Evolutionary conservation across 2,113 vertebrate genomes (phyloP), one percentile per base, ranked within the genome.

Genomic region (Barbus barbus): DNA sequence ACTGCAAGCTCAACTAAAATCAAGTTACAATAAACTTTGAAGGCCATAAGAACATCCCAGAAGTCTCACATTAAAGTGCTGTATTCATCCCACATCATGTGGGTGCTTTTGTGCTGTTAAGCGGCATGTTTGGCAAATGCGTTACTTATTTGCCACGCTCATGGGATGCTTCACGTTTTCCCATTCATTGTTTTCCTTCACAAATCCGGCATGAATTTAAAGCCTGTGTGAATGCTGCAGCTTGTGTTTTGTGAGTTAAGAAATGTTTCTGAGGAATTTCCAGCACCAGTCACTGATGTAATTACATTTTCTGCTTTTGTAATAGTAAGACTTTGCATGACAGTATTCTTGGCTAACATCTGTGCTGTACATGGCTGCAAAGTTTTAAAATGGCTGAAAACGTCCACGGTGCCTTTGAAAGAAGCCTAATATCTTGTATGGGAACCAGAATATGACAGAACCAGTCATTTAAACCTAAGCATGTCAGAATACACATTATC

Each of bases 231-330:
- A 74, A 74, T 46, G 41, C 71, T 26, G 71, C 41, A 46, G 71
- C 71, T 74, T 26, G n/a, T 46, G 71, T n/a, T 38, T 71, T 16
- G n/a, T 4, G 18, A 22, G 67, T 71, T 38, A 71, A 71, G 67
- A 71, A 71, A 71, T 71, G 9, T 71, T 67, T 71, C 67, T 41
- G 67, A 41, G 67, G 67, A 71, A 71, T 46, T 74, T 44, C 3
- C 9, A 74, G 24, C 71, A 74, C 12, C 71, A 74, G 71, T 14
- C 13, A 0, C 71, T 44, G 41, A 74, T 46, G 71, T 74, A 26
- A 74, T 74, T 74, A 46, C 71, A 46, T 46, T 74, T 74, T 74
- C 71, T 74, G 71, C 71, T 44, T 74, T 46, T 44, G 22, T 44
- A 20, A 67, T 67, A 33, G 63, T 48, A 74, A 13, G 22, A 41